Conservation (phyloP, 2,113 vertebrate species). For the Eidolon helvum region DNA sequence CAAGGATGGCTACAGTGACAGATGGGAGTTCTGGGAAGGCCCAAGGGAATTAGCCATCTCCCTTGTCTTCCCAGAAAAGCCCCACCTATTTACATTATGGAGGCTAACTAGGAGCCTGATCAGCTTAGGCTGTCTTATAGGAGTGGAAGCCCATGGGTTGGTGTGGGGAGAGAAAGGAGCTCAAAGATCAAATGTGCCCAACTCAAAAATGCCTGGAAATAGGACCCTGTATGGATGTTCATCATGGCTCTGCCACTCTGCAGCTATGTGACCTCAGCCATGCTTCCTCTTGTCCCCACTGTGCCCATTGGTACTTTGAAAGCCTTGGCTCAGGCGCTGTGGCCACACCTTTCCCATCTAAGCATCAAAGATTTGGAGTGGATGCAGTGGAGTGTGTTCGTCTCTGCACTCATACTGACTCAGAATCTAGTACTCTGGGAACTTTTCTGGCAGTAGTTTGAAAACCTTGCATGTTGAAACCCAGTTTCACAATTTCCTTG, state of each 20-base stretch:
- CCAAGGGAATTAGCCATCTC: background rate
- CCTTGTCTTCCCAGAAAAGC: background rate
- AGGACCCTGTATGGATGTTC: accelerated
- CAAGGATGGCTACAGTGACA: accelerated
- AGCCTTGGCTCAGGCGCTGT: background rate
- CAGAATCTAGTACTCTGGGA: background rate
- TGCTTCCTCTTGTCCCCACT: background rate
- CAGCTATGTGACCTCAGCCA: background rate
- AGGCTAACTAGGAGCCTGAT: background rate
- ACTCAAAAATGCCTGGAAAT: background rate
- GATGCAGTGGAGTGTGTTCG: too few species aligned
- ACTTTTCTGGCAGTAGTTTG: conserved; percentile 56
- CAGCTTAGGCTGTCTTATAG: background rate
- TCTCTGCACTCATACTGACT: background rate
- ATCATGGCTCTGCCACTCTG: background rate
- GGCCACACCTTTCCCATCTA: background rate
- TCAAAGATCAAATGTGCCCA: background rate
- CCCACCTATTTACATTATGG: background rate
- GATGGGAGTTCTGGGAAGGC: accelerated
- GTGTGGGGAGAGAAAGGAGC: background rate
- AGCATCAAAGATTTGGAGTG: too few species aligned
- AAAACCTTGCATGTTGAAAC: conserved; percentile 63
- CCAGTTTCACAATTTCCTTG: conserved; percentile 70
- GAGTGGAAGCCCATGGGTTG: background rate
- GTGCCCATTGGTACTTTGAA: background rate